Evolutionary conservation across 1,140 invertebrate species (phyloP), one percentile per base, ranked within the genome.

Genomic region (Camponotus floridanus): DNA sequence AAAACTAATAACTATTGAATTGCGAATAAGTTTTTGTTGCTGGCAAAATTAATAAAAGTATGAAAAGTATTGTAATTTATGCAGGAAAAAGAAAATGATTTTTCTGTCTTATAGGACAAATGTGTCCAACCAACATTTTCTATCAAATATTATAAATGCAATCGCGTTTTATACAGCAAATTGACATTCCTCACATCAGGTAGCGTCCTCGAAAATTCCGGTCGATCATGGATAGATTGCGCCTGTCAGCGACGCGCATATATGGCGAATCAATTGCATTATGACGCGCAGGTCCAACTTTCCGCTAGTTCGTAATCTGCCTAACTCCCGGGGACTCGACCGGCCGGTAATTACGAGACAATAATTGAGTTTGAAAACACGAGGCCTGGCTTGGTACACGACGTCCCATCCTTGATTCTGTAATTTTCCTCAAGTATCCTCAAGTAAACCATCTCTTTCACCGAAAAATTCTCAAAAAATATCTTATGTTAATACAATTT

Each of bases 341-440:
- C 85, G 45, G 62, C 39, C 36, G 65, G 87, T 92, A 91, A 92
- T 91, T 91, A 86, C 86, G 61, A 85, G 83, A 90, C 83, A 88
- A 89, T 88, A 90, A 92, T 90, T 87, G 86, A 91, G 81, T 91
- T 91, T 87, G 57, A 85, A 79, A 76, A 76, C 70, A 65, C 55
- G 61, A 39, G 65, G 42, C 62, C 62, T 57, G 21, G 81, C 31
- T 51, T 62, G 26, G 13, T 13, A 48, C 45, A 48, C 11, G 18
- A 65, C 68, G 51, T 18, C 5, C 26, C 18, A 31, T 45, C 36
- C 13, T 48, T 31, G 55, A n/a, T 51, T 74, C 48, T 51, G 15
- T 15, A 59, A 74, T 74, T 74, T 73, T 36, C 70, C 51, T 57
- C n/a, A 15, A 39, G n/a, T 33, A 36, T 21, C 48, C 21, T n/a